Conservation (phyloP, 2,113 vertebrate species). For the Puntigrus tetrazona region DNA sequence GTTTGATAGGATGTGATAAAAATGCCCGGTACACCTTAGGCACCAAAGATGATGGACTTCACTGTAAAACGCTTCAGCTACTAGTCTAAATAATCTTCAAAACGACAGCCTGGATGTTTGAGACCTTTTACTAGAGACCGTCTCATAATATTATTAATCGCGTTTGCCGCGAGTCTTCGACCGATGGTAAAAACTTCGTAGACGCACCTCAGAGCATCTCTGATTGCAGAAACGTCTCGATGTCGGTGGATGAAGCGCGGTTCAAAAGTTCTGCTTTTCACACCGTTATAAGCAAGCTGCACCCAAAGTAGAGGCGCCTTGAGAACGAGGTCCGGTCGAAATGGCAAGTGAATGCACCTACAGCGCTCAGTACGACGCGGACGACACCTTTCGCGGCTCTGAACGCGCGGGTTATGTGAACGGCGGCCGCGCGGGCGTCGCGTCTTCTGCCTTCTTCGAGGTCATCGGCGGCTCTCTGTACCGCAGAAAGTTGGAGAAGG, state of each 20-base stretch:
- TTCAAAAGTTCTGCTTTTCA: not conserved
- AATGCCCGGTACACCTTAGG: conserved; percentile 6
- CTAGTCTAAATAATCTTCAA: not conserved
- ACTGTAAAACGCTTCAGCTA: not conserved
- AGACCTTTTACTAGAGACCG: not conserved
- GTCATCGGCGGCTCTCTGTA: conserved; percentile 75
- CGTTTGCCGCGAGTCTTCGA: not conserved
- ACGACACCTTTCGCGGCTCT: conserved; percentile 61
- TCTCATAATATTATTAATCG: not conserved
- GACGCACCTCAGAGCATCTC: conserved; percentile 5
- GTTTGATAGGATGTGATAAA: conserved; percentile 24
- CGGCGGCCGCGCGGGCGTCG: conserved; percentile 54
- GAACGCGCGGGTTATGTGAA: conserved; percentile 47
- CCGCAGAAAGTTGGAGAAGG: conserved; percentile 79
- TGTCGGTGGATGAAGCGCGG: not conserved
- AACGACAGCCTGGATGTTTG: not conserved
- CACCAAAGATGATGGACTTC: conserved; percentile 24
- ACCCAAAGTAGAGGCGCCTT: conserved; percentile 33
- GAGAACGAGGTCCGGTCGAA: conserved; percentile 56
- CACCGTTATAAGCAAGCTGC: conserved; percentile 2
- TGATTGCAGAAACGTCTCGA: not conserved
- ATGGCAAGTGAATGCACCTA: conserved; percentile 73
- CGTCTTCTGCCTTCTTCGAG: conserved; percentile 71
- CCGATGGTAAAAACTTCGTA: not conserved
- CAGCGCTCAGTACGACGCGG: conserved; percentile 52